Base-by-base conservation (phyloP, 2,888 invertebrate genomes). In the Lepeophtheirus nordmannii region DNA sequence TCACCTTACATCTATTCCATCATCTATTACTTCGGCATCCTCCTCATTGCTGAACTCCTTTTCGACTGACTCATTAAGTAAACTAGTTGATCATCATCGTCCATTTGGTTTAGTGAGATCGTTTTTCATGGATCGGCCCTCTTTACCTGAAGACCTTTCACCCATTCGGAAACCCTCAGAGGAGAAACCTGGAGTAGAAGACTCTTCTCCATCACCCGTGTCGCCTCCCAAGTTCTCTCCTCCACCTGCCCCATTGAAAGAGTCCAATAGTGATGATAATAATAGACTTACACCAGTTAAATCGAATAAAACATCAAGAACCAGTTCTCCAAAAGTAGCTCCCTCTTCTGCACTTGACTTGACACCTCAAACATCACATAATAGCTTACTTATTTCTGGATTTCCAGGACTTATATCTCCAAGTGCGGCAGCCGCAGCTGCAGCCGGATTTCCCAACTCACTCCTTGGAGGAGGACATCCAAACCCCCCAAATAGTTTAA, bases 331-430 rank as follows among this genome's bases (percentile, higher is more conserved):
- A 30, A 30, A 30, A 30, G 30, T 30, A 7, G 30, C 30, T 30
- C 30, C 30, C 30, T n/a, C 30, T 2, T 30, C 30, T 30, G 30
- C 30, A 30, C 30, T 30, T 30, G 30, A 30, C 30, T 30, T 30
- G 30, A 30, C 30, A 30, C 30, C 30, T 30, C 30, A 30, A 30
- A 30, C 30, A 2, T 30, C 30, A 30, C 30, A 30, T 30, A 30
- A 30, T 30, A 30, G 67, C 2, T 46, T 65, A 37, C 64, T 65
- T 37, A 22, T 60, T 37, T 60, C 67, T 1, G 65, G 66, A 23
- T 70, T 70, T 22, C 68, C 69, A 39, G 68, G 68, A 22, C 69
- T 69, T 23, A 67, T 68, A 17, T 65, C 66, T 12, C 68, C 66
- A 59, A 67, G 65, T 37, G 46, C 59, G 67, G 69, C 70, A 20